phyloP scores from a whole-genome alignment of 2,797 vertebrate genomes.

The Siniperca scherzeri region DNA sequence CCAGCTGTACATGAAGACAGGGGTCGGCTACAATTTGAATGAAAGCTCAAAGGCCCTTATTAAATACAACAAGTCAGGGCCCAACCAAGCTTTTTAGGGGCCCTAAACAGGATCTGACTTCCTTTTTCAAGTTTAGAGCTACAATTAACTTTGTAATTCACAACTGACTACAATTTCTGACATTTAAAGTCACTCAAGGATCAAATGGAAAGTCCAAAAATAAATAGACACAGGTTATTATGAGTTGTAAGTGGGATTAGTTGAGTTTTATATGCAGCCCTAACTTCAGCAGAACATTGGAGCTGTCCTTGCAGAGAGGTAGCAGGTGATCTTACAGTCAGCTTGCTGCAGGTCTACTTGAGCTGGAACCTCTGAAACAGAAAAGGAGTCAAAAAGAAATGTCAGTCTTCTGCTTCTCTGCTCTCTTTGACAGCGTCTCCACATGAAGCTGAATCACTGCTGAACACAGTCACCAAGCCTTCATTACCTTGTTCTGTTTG shows the following conservation, averaged over 20 bases:
- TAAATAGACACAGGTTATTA: too few relatives aligned
- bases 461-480: background rate
- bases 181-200: too few relatives aligned
- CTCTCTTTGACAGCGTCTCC: background rate
- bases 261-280: too few relatives aligned
- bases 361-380: slow-evolving; percentile 2
- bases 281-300: background rate
- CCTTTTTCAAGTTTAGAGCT: background rate
- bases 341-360: slow-evolving; percentile 1
- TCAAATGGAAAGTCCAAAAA: too few relatives aligned
- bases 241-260: too few relatives aligned
- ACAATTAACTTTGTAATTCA: too few relatives aligned
- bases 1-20: background rate
- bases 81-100: background rate
- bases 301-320: background rate
- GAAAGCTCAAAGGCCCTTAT: background rate
- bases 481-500: slow-evolving; percentile 7
- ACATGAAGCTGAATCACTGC: slow-evolving; percentile 22
- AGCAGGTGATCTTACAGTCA: slow-evolving; percentile 20
- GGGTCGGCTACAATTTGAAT: background rate
- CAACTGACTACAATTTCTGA: too few relatives aligned
- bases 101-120: background rate
- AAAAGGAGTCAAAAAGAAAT: background rate
- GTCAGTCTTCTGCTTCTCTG: background rate
- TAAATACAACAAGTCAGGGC: background rate